These are phyloP conservation scores for Pocillopora grandis DNA, from an alignment of 92 coral and sea anemone species.

Conservation along the genomic window DNA sequence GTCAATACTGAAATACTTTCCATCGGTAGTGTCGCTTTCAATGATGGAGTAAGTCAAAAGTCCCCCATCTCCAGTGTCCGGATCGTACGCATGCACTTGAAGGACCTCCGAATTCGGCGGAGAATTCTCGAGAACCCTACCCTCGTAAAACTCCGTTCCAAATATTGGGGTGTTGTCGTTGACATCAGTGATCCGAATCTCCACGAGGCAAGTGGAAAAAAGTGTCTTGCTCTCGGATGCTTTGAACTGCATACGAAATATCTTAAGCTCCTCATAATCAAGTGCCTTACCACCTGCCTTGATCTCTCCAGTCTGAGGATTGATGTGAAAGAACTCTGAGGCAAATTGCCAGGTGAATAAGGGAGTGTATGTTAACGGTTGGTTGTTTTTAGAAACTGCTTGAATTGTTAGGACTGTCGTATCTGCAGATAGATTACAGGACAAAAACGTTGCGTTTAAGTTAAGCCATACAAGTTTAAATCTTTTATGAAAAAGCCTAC, in stretches of 20 bases:
- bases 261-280: constrained; percentile 43
- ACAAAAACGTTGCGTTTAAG: background rate
- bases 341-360: constrained; percentile 39
- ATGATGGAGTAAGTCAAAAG: constrained; percentile 47
- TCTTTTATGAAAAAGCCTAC: no score
- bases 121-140: constrained; percentile 71
- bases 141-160: constrained; percentile 48
- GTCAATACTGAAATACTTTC: constrained; percentile 49
- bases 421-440: background rate
- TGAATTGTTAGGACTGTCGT: constrained; percentile 29
- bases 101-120: constrained; percentile 65
- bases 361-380: constrained; percentile 27
- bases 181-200: constrained; percentile 62
- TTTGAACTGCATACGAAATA: constrained; percentile 65
- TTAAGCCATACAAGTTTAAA: background rate
- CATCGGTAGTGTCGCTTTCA: constrained; percentile 4
- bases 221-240: constrained; percentile 65
- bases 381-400: constrained; percentile 48
- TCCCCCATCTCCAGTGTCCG: constrained; percentile 62
- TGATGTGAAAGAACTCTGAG: constrained; percentile 40
- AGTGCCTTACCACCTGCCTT: constrained; percentile 38
- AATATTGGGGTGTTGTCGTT: constrained; percentile 90
- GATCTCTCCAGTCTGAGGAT: constrained; percentile 54
- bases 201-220: constrained; percentile 68
- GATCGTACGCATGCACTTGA: constrained; percentile 66